Base-by-base conservation (phyloP, 2,797 vertebrate genomes). In the Anas acuta region DNA sequence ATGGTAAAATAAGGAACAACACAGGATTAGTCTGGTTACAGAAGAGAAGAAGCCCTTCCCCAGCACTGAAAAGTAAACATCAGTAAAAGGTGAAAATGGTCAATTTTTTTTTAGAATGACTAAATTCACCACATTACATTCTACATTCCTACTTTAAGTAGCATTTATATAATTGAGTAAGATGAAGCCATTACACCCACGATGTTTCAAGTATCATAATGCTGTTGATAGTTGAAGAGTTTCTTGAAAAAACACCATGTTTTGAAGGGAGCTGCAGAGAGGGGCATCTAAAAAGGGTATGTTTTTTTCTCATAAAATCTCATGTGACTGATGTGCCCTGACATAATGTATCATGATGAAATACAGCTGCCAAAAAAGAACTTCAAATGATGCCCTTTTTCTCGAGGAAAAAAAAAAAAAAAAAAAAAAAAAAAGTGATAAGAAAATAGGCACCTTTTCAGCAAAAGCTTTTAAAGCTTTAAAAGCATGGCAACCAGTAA, bases 261-360 rank as follows among this genome's bases (percentile, higher is more conserved):
- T 95, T 96, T 88, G 76, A 87, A 85, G 87, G 87, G 53, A 77
- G 72, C 41, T 95, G 76, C 43, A 84, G 69, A 92, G 41, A 87
- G 58, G 85, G 87, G 67, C 91, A 80, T 74, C 84, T 92, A 64
- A 85, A 96, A 94, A 88, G 41, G 8, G 45, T 57, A 61, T 67
- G n/a, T 16, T 67, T 89, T 95, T 92, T 94, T 87, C 96, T 96
- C 94, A 87, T 96, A 96, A 95, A 97, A 96, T 89, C 77, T 97
- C 95, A 90, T 96, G 95, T 95, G 97, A 96, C 96, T 97, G 97
- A 98, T 98, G 97, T 97, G 97, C 96, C 89, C 92, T 95, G 94
- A 95, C 89, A 95, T 96, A 94, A 96, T 89, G 66, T 87, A 95
- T 92, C 91, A 87, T 78, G 49, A 92, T 95, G 92, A 97, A 97